These are phyloP conservation scores for Lichenostomus cassidix DNA, from an alignment of 2,113 vertebrate species.

Conservation along the genomic window DNA sequence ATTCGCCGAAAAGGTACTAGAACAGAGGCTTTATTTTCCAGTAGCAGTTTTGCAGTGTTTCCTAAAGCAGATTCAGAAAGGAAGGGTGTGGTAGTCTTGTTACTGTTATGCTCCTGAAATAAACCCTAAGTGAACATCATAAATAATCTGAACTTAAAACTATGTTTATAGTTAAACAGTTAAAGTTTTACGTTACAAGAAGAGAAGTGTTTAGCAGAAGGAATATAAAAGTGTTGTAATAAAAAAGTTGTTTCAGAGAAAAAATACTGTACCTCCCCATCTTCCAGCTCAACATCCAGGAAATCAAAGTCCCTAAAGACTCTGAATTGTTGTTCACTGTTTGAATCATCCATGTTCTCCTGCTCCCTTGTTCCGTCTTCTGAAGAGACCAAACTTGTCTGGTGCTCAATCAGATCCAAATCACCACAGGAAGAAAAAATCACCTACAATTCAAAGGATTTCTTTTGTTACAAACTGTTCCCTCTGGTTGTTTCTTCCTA, in stretches of 20 bases:
- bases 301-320: constrained; percentile 99
- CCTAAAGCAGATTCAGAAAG: constrained; percentile 46
- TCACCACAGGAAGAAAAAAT: constrained; percentile 99
- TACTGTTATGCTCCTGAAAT: constrained; percentile 6
- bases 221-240: background rate
- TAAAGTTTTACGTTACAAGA: constrained; percentile 9
- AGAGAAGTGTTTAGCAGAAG: constrained; percentile 9
- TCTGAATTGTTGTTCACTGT: constrained; percentile 96
- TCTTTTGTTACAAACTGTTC: constrained; percentile 59
- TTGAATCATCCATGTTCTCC: constrained; percentile 94
- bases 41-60: constrained; percentile 47
- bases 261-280: constrained; percentile 88
- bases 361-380: constrained; percentile 92
- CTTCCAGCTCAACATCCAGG: constrained; percentile 97
- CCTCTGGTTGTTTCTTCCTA: constrained; percentile 51
- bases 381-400: constrained; percentile 91
- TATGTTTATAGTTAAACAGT: constrained; percentile 28
- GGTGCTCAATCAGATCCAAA: constrained; percentile 95
- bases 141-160: constrained; percentile 39
- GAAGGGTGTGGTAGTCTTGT: constrained; percentile 70
- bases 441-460: constrained; percentile 78
- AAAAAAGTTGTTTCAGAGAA: constrained; percentile 33
- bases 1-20: background rate
- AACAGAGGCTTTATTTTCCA: constrained; percentile 36
- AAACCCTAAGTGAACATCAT: constrained; percentile 25